phyloP scores from a whole-genome alignment of 2,888 invertebrate genomes.

The Drosophila kanekoi region DNA sequence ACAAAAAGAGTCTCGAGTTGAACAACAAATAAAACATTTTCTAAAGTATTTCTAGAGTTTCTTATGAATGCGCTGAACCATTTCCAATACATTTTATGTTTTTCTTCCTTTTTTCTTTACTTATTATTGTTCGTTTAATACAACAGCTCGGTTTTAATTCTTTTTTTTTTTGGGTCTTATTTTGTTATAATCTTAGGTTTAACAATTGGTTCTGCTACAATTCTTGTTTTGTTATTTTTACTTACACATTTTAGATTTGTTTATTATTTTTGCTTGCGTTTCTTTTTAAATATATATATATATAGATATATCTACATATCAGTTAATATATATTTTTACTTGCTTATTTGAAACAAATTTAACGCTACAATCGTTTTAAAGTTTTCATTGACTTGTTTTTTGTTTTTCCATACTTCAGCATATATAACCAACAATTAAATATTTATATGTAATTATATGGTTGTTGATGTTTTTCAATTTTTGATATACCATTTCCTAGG shows the following conservation, averaged over 20 bases:
- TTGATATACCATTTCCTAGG: conserved; percentile 71
- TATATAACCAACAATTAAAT: conserved; percentile 73
- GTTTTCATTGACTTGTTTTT: conserved; percentile 40
- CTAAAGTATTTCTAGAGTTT: conserved; percentile 21
- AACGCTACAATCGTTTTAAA: conserved; percentile 66
- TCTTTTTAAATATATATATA: conserved; percentile 46
- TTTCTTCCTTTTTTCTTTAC: conserved; percentile 13
- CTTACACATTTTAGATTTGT: conserved; percentile 60
- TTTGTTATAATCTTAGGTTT: conserved; percentile 67
- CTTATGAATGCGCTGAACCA: conserved; percentile 32
- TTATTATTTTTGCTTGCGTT: conserved; percentile 34
- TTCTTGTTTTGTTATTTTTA: conserved; percentile 33
- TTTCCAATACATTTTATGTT: conserved; percentile 26
- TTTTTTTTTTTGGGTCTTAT: conserved; percentile 53
- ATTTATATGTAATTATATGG: conserved; percentile 31
- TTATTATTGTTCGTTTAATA: conserved; percentile 76
- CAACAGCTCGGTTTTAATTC: conserved; percentile 67
- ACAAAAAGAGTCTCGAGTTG: conserved; percentile 44
- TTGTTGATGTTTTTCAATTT: conserved; percentile 22
- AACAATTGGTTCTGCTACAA: conserved; percentile 83
- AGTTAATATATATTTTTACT: conserved; percentile 47
- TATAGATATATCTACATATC: conserved; percentile 67
- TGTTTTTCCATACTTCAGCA: conserved; percentile 63
- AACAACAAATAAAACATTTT: conserved; percentile 24
- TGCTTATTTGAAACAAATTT: conserved; percentile 69